A percentile compares a stretch with the other conserved stretches of the same genome.
Evolutionary conservation across 2,888 invertebrate genomes (phyloP).

Genomic region (Eupithecia abbreviata): DNA sequence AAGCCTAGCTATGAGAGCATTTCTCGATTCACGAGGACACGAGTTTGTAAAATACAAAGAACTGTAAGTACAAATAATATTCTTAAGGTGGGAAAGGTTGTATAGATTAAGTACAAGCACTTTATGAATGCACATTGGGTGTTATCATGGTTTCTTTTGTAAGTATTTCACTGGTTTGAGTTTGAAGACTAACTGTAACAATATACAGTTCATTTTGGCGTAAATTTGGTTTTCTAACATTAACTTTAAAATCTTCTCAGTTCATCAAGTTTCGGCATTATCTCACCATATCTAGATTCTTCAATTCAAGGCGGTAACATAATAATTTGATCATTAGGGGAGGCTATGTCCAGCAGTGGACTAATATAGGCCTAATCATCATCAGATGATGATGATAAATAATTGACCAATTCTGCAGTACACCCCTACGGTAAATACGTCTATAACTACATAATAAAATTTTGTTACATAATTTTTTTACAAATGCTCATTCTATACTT

Average conservation of each 20-base stretch:
- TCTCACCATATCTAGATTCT: neutral
- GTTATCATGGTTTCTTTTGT: conserved; percentile 26
- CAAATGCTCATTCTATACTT: too few species aligned
- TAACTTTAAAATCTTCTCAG: conserved; percentile 19
- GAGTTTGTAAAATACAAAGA: neutral
- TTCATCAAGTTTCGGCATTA: neutral
- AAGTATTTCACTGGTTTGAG: conserved; percentile 33
- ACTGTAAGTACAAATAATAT: conserved; percentile 4
- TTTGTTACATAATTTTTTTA: too few species aligned
- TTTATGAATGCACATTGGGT: conserved; percentile 2
- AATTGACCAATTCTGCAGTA: neutral
- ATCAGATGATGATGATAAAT: neutral
- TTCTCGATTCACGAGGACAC: neutral
- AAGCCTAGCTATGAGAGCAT: neutral
- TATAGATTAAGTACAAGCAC: neutral
- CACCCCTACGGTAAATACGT: neutral
- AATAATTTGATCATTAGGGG: too few species aligned
- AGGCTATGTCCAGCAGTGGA: too few species aligned
- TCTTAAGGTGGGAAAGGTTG: neutral
- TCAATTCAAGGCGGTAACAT: neutral
- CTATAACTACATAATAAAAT: neutral
- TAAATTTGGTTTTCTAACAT: conserved; percentile 39
- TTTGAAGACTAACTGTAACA: conserved; percentile 40
- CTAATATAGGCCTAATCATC: too few species aligned
- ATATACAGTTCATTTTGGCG: conserved; percentile 21